Evolutionary conservation across 2,113 vertebrate genomes (phyloP).

Genomic region (Aviceda subcristata): DNA sequence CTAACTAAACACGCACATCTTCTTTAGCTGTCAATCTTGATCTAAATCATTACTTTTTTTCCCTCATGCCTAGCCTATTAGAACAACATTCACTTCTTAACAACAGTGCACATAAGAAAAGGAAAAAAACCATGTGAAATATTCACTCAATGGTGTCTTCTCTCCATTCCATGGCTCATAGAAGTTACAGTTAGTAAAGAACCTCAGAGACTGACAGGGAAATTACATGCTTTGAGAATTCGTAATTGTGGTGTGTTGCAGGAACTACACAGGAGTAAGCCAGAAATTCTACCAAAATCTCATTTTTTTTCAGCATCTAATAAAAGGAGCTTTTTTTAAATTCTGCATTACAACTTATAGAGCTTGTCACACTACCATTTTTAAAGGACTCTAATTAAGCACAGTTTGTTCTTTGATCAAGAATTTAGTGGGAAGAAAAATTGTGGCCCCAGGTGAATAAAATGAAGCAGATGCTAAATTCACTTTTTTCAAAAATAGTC

Average conservation of each 20-base stretch:
- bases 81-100: background rate
- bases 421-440: background rate
- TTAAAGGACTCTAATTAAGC: background rate
- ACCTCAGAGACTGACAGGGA: background rate
- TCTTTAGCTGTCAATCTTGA: background rate
- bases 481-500: background rate
- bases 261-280: background rate
- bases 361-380: background rate
- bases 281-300: background rate
- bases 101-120: background rate
- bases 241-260: background rate
- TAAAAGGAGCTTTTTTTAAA: background rate
- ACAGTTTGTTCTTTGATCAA: background rate
- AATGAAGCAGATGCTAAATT: background rate
- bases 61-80: background rate
- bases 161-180: background rate
- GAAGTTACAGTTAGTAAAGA: background rate
- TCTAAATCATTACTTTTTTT: background rate
- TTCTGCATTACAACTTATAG: background rate
- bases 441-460: background rate
- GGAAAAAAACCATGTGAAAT: background rate
- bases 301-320: background rate
- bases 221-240: background rate
- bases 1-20: background rate
- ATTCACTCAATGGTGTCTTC: background rate